phyloP scores from a whole-genome alignment of 1,140 invertebrate species.

The Lordiphosa mommai region DNA sequence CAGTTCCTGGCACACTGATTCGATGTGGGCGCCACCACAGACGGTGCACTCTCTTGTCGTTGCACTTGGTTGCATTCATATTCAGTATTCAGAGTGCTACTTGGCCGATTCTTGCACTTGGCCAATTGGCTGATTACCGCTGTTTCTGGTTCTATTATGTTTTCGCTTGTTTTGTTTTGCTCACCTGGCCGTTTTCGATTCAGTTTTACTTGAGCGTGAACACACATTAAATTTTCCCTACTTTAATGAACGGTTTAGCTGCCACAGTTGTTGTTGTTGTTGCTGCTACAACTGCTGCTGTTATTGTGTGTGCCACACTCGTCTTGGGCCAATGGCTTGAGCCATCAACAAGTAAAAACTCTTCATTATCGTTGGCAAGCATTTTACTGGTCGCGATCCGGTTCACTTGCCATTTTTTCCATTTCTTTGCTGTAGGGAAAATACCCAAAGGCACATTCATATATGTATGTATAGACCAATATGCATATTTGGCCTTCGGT shows the following conservation, averaged over 20 bases:
- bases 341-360: slow-evolving; percentile 68
- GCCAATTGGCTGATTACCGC: slow-evolving; percentile 41
- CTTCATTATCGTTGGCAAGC: slow-evolving; percentile 54
- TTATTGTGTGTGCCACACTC: too few species aligned
- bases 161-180: slow-evolving; percentile 47
- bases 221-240: slow-evolving; percentile 70
- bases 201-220: slow-evolving; percentile 76
- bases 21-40: slow-evolving; percentile 5
- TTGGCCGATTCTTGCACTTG: slow-evolving; percentile 19
- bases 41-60: slow-evolving; percentile 27
- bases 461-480: too few species aligned
- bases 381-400: slow-evolving; percentile 48
- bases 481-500: too few species aligned
- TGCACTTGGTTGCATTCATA: slow-evolving; percentile 55
- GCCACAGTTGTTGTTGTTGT: slow-evolving; percentile 7
- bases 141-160: slow-evolving; percentile 50
- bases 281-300: slow-evolving; percentile 21
- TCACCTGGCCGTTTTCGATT: slow-evolving; percentile 51
- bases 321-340: slow-evolving; percentile 41
- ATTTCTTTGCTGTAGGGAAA: slow-evolving; percentile 42
- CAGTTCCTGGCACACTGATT: slow-evolving; percentile 43
- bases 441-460: slow-evolving; percentile 2
- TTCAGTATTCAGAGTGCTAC: slow-evolving; percentile 10
- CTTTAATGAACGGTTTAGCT: slow-evolving; percentile 59
- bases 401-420: slow-evolving; percentile 67